Base-by-base conservation (phyloP, 2,797 vertebrate genomes). In the Microctenopoma lineatum region DNA sequence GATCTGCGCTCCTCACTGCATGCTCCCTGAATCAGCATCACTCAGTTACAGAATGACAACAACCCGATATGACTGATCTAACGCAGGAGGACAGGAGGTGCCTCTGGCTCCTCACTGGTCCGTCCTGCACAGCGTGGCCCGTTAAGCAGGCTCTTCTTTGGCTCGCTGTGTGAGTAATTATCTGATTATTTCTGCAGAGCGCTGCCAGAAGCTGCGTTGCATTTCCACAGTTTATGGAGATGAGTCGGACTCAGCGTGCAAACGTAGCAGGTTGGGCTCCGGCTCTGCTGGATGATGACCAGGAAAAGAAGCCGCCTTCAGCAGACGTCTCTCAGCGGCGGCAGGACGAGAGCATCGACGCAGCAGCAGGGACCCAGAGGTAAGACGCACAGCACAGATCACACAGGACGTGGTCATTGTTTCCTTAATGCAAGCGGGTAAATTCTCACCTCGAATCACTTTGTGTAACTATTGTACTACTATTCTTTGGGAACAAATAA, bases 191-290 rank as follows among this genome's bases (percentile, higher is more conserved):
- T 5, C 70, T 67, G 70, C 73, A 14, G 59, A 67, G 54, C 18
- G 64, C 70, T 89, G 84, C 84, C 85, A 86, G 82, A 0, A 67
- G 68, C 84, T 85, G 74, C 66, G 48, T 67, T 87, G 89, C 84
- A 70, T 73, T 80, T 84, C 76, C 75, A 65, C 76, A 21, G 44
- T 84, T 83, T 76, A 79, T 67, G 39, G 60, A 75, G 84, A 73
- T 52, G 41, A 73, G 73, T 66, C n/a, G 2, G 69, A 56, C 59
- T 78, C 53, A 29, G 61, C 11, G 8, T 89, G 89, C 89, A 89
- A 90, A 79, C 79, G 1, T 59, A 77, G 86, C 89, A 88, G 75
- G 81, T 64, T 64, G 65, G n/a, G 27, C 62, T 66, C 55, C 60
- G 68, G 81, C 56, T 59, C 73, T 39, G 44, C 66, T 77, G 82